phyloP scores from a whole-genome alignment of 1,140 invertebrate genomes.

The Tetragonula clypearis region DNA sequence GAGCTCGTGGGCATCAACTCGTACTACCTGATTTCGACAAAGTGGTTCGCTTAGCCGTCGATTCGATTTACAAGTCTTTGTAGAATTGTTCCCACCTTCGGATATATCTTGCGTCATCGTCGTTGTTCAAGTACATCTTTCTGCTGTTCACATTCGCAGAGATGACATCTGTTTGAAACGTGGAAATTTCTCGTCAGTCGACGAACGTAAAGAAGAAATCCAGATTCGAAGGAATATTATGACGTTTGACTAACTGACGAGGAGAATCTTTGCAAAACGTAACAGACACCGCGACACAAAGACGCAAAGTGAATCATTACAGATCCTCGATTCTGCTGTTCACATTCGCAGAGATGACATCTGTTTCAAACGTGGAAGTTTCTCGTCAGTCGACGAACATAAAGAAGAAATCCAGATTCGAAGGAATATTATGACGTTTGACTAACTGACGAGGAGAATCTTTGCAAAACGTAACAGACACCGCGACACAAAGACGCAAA shows the following conservation, averaged over 20 bases:
- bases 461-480: neutral
- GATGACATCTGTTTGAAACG: neutral
- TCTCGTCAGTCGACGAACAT: neutral
- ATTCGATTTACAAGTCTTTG: neutral
- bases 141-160: neutral
- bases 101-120: neutral
- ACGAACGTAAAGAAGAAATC: neutral
- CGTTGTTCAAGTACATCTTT: neutral
- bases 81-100: neutral
- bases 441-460: no score
- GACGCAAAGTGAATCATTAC: no score
- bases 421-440: neutral
- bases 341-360: neutral
- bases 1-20: neutral
- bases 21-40: neutral
- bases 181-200: neutral
- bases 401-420: neutral
- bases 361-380: neutral
- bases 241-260: neutral
- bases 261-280: neutral
- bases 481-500: neutral
- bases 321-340: neutral
- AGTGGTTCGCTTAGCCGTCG: neutral
- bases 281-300: no score
- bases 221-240: neutral